A percentile compares a stretch with the other conserved stretches of the same genome.
Evolutionary conservation across 2,888 invertebrate species (phyloP).

Genomic region (Dasysyrphus tricinctus): DNA sequence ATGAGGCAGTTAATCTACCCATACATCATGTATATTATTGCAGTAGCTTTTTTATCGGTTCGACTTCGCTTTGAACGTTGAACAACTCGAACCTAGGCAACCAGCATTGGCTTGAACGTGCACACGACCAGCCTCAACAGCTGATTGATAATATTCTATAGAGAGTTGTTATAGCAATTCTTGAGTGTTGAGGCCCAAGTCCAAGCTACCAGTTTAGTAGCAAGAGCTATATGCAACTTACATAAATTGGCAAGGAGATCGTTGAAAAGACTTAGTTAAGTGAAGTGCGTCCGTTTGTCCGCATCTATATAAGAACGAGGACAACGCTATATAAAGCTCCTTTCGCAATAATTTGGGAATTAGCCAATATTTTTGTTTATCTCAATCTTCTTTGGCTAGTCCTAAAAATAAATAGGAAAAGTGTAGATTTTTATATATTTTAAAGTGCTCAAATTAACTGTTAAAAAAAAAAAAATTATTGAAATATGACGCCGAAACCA

Average conservation of each 20-base stretch:
- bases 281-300: constrained; percentile 67
- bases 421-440: neutral
- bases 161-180: constrained; percentile 49
- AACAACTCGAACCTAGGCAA: constrained; percentile 46
- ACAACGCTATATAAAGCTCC: constrained; percentile 22
- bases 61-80: constrained; percentile 33
- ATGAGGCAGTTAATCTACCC: constrained; percentile 40
- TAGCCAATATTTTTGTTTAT: constrained; percentile 32
- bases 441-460: constrained; percentile 35
- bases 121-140: constrained; percentile 48
- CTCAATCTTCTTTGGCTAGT: constrained; percentile 45
- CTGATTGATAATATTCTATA: constrained; percentile 58
- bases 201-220: constrained; percentile 46
- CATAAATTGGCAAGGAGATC: constrained; percentile 67
- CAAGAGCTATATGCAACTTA: constrained; percentile 39
- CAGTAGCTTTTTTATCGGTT: constrained; percentile 32
- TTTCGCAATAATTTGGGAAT: constrained; percentile 47
- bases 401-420: constrained; percentile 31
- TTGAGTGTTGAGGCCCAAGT: constrained; percentile 59
- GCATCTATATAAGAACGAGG: constrained; percentile 40
- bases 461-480: neutral
- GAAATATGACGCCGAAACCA: constrained; percentile 67
- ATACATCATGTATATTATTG: constrained; percentile 6
- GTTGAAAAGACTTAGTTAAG: constrained; percentile 68
- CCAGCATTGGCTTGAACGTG: constrained; percentile 34